Evolutionary conservation across 2,797 vertebrate genomes (phyloP), one percentile per base, ranked within the genome.

Genomic region (Enteromius viviparus): DNA sequence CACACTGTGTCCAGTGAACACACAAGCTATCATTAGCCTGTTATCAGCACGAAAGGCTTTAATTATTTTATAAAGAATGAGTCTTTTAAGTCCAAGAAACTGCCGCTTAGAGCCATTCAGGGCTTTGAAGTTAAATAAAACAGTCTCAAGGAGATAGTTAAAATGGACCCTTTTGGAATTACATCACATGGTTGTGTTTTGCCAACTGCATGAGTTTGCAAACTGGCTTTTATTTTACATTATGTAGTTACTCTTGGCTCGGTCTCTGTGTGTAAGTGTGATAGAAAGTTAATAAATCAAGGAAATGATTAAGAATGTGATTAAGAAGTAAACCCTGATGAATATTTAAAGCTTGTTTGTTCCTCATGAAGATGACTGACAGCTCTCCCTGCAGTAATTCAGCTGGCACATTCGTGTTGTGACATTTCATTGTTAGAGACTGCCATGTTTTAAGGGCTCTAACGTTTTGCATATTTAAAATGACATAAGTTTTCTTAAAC

Each of bases 31-130:
- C 84, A 83, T 83, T 82, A 75, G 60, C 49, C 82, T 45, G 78
- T 86, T 83, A 76, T 42, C 66, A 19, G 15, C 15, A 21, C 82
- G 21, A 55, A 87, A 82, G 81, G 12, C n/a, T 87, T 81, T 87
- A 14, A 82, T 89, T 90, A 88, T 88, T 19, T 68, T 47, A 81
- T 80, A n/a, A 78, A 81, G 65, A 89, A 88, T 51, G 26, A 87
- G 65, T 55, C 37, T 80, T 82, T 81, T 84, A 10, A 87, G 76
- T 40, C 65, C 51, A 53, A 45, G 53, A 9, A 69, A 64, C 55
- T 79, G 14, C 8, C 6, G 62, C 80, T 75, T 60, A 17, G 26
- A 85, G 51, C 37, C 66, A 47, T 49, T 85, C 85, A 76, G 32
- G 3, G 47, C 40, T 78, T 86, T 79, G 66, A 69, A 49, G 78